Conservation (phyloP, 1,140 invertebrate genomes). For the Zaprionus taronus region DNA sequence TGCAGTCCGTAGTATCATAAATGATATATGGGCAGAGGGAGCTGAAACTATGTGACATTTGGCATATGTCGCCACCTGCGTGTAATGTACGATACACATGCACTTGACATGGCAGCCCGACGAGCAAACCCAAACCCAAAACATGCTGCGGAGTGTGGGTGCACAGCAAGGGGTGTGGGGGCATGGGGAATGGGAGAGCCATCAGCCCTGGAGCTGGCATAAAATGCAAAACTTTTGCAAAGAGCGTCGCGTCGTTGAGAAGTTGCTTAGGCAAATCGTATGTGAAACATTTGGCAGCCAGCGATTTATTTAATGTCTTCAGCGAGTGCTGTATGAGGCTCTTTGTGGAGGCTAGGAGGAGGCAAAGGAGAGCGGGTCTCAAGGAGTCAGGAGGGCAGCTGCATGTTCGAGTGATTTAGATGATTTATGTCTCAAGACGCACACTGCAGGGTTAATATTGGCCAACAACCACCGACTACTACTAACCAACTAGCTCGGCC, state of each 20-base stretch:
- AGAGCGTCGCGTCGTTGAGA: slow-evolving; percentile 39
- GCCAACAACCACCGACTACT: slow-evolving; percentile 36
- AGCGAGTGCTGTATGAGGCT: slow-evolving; percentile 7
- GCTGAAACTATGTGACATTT: slow-evolving; percentile 74
- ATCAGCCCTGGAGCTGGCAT: slow-evolving; percentile 43
- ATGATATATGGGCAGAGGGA: slow-evolving; percentile 51
- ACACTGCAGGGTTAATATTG: slow-evolving; percentile 77
- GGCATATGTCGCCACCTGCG: slow-evolving; percentile 78
- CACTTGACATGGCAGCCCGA: slow-evolving; percentile 59
- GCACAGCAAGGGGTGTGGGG: slow-evolving; percentile 21
- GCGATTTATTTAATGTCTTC: slow-evolving; percentile 83
- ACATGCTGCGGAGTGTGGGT: slow-evolving; percentile 7
- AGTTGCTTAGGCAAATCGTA: slow-evolving; percentile 81
- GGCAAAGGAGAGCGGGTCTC: slow-evolving; percentile 2
- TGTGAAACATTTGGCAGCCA: slow-evolving; percentile 80
- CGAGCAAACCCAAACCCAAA: slow-evolving; percentile 21
- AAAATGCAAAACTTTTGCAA: slow-evolving; percentile 76
- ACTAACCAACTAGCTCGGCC: slow-evolving; percentile 42
- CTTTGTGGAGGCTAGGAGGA: slow-evolving; percentile 6
- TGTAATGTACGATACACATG: slow-evolving; percentile 76
- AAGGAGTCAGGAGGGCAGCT: slow-evolving; percentile 50
- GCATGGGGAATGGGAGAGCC: slow-evolving; percentile 10
- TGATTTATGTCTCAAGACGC: slow-evolving; percentile 80
- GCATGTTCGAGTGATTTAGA: slow-evolving; percentile 80
- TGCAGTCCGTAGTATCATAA: slow-evolving; percentile 36